Evolutionary conservation across 2,797 vertebrate species (phyloP), one percentile per base, ranked within the genome.

Genomic region (Vipera latastei): DNA sequence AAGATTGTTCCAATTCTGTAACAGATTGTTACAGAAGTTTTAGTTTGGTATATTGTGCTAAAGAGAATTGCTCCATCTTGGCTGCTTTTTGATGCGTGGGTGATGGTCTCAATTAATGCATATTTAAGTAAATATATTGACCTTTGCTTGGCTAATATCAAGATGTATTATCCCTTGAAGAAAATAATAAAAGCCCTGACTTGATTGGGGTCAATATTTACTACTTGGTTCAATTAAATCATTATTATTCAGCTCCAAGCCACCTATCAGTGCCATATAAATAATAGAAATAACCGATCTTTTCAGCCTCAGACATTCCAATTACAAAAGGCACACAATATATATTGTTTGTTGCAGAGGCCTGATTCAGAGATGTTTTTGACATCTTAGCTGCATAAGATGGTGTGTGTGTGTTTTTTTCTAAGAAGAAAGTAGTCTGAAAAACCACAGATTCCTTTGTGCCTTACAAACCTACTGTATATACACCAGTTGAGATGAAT

Each of bases 241-340:
- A 38, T 95, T 94, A 95, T 96, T 97, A 97, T 97, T 97, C 97
- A 96, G 96, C 96, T 96, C 96, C 95, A 95, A 92, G 91, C 95
- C 96, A 96, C 97, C 97, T 97, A 97, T 97, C 96, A 96, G 95
- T 94, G 90, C 96, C 96, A 96, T 97, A 97, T 97, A 97, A 96
- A 96, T 96, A 96, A 95, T 94, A 91, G 96, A 94, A 95, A 96
- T 97, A 97, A 97, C 96, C 92, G 86, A 97, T 97, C 95, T 1
- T 78, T 94, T 95, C 95, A 96, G 94, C 94, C 96, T 96, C 95
- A 96, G 96, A 95, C 95, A 96, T 96, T 94, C 94, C 95, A 94
- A 92, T 96, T 95, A 87, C 0, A 93, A 78, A 93, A 94, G 91
- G 88, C 91, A 92, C 16, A 26, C 69, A 48, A 38, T 61, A 60